Percentiles rank a stretch among this genome's conserved stretches.
Conservation (phyloP, 1,140 invertebrate genomes). For the Drosophila auraria region DNA sequence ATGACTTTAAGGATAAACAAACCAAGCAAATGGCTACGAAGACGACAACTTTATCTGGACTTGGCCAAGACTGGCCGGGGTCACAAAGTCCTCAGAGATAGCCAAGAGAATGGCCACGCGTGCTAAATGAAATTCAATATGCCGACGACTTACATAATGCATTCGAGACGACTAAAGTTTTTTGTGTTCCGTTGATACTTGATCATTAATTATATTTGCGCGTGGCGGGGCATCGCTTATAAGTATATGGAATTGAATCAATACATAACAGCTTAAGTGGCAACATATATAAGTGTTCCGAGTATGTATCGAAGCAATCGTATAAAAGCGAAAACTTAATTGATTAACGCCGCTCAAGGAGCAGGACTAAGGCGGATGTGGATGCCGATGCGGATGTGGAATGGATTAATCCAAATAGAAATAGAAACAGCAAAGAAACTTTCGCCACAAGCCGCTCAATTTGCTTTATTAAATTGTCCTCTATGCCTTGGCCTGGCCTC, state of each 20-base stretch:
- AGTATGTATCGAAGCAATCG: conserved; percentile 36
- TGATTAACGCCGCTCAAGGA: conserved; percentile 62
- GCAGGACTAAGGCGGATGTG: neutral
- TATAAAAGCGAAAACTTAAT: conserved; percentile 67
- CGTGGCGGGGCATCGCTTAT: conserved; percentile 52
- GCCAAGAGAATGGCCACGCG: conserved; percentile 42
- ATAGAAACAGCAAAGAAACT: conserved; percentile 22
- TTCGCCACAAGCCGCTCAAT: conserved; percentile 64
- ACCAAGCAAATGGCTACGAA: conserved; percentile 25
- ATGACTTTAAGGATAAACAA: conserved; percentile 18
- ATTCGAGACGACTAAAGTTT: conserved; percentile 67
- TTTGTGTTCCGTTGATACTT: conserved; percentile 59
- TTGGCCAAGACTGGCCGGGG: neutral
- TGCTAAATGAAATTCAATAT: conserved; percentile 69
- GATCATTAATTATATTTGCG: conserved; percentile 81
- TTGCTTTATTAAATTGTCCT: conserved; percentile 78
- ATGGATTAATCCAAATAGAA: conserved; percentile 40
- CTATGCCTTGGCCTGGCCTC: conserved; percentile 23
- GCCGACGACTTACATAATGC: conserved; percentile 52
- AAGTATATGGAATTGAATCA: conserved; percentile 36
- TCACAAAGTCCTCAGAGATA: conserved; percentile 4
- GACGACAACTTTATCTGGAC: conserved; percentile 24
- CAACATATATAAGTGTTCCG: conserved; percentile 21
- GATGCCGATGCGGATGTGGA: conserved; percentile 6
- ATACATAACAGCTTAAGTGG: conserved; percentile 55